Evolutionary conservation across 2,797 vertebrate species (phyloP), one percentile per base, ranked within the genome.

Genomic region (Anguilla megastoma): DNA sequence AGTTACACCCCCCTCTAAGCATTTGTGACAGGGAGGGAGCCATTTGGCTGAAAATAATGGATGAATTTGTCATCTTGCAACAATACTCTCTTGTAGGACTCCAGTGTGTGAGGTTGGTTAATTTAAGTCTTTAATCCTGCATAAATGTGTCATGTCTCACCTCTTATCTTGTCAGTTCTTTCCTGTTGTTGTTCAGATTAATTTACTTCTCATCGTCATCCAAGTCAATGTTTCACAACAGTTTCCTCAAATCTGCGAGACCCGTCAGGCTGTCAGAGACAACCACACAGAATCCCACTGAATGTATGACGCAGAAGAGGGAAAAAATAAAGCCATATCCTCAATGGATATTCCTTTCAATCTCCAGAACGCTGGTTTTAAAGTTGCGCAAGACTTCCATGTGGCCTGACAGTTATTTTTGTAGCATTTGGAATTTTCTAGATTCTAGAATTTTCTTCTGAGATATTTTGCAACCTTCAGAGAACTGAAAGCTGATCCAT

Each of bases 401-500:
- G 41, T 82, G 79, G 79, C 27, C 45, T n/a, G 79, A 82, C 45
- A 21, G 41, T 82, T 82, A 45, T 82, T 82, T 79, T 10, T 82
- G 79, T n/a, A 48, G 79, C 41, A 9, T 21, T 48, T 50, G 24
- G 79, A n/a, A 82, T 82, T 82, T 80, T 80, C 76, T 79, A 36
- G 9, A 21, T 36, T 36, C 36, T 36, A 36, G 36, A 36, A 36
- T 79, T 79, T 80, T 48, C 14, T 27, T 6, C 76, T 8, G 8
- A 8, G 79, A 82, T 82, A 8, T 48, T 82, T 82, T 45, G 41
- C 71, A 76, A 18, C 45, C 18, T 50, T 48, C 41, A 48, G 79
- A 48, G 79, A 24, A 50, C 24, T 50, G 30, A 45, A 36, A 80
- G 45, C 76, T 24, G 76, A 80, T 80, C 36, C 88, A 84, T 93